Base-by-base conservation (phyloP, 2,888 invertebrate species). In the Xanthorhoe spadicearia region DNA sequence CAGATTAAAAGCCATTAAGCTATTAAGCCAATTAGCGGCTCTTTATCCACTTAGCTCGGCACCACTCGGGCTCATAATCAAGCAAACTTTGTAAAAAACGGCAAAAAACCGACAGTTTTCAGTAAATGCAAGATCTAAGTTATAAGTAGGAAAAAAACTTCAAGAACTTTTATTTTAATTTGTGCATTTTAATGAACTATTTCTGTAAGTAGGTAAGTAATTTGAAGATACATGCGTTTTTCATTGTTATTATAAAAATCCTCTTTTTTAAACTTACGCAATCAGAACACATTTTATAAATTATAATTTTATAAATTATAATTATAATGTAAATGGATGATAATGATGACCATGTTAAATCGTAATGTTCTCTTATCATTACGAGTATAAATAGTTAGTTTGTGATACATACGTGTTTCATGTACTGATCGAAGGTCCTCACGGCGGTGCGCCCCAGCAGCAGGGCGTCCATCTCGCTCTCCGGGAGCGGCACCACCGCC, bases 391-490 rank as follows among this genome's bases (percentile, higher is more conserved):
- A 13, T 13, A 43, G 38, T 43, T 43, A 17, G 35, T 49, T 49
- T 54, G 17, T n/a, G 17, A 90, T 93, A 93, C 93, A 90, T 93
- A 93, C 93, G 92, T 93, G 84, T 92, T 85, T 85, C 85, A 92
- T 85, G 92, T 92, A 93, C 90, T 92, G 92, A 90, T 93, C 92
- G 88, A 93, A 93, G 72, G 88, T 88, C 94, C 96, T 96, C 94
- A 96, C 96, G 96, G 96, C 95, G 58, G 96, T 96, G 82, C 96
- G 93, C 73, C 96, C 96, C 62, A 96, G 94, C 72, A 96, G 94
- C 76, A 96, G 88, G 54, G 96, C 96, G 83, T 96, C 96, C 96
- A 96, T 96, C 93, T 96, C 96, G 75, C 96, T 95, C 86, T 96
- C 96, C 8, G 95, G 94, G 46, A 95, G 94, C 49, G 95, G 93